Percentiles rank a stretch among this genome's conserved stretches.
Evolutionary conservation across 1,140 invertebrate species (phyloP).

Genomic region (Calliphora vicina): DNA sequence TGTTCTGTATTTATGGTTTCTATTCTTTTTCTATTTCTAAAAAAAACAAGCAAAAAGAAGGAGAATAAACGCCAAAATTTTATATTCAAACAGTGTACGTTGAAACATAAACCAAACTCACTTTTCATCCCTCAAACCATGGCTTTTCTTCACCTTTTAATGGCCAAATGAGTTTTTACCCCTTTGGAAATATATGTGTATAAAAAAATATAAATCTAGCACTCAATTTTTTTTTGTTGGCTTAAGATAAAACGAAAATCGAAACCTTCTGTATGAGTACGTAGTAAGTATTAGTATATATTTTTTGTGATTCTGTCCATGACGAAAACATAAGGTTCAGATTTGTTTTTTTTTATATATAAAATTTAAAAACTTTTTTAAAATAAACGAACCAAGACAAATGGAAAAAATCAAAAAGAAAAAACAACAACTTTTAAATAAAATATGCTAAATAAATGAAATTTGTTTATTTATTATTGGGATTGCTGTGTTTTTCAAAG

Average conservation of each 20-base stretch:
- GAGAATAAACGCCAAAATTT: background rate
- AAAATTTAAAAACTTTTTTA: background rate
- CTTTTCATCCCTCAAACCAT: background rate
- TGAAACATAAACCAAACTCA: background rate
- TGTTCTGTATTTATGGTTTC: background rate
- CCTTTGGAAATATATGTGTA: background rate
- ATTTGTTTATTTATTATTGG: background rate
- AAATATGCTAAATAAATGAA: conserved; percentile 10
- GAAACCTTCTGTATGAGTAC: background rate
- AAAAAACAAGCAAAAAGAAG: background rate
- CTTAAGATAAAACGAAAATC: background rate
- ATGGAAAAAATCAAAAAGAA: background rate
- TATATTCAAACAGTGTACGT: background rate
- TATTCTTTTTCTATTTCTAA: background rate
- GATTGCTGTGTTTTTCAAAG: background rate
- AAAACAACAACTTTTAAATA: background rate
- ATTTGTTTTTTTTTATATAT: background rate
- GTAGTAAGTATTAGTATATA: background rate
- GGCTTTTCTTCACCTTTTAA: background rate
- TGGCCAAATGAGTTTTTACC: background rate
- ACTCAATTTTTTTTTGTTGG: background rate
- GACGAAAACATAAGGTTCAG: background rate
- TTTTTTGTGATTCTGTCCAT: background rate
- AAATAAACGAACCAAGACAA: conserved; percentile 1
- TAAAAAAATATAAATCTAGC: background rate